Conservation (phyloP, 2,797 vertebrate species). For the Rhynchotus rufescens region DNA sequence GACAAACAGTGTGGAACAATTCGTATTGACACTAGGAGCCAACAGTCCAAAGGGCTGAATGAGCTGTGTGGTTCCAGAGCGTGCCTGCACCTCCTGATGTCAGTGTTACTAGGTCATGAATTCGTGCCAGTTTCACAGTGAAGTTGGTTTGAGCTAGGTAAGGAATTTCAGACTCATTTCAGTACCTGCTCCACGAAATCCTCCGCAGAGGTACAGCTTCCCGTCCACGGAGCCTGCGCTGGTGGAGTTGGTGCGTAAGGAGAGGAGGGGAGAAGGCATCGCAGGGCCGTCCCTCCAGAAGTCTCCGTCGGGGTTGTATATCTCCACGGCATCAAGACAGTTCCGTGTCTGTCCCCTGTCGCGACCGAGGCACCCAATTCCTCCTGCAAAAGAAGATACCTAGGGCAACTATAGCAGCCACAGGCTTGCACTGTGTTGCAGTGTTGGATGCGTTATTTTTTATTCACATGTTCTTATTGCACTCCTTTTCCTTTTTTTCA, state of each 20-base stretch:
- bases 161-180: background rate
- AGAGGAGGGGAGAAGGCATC: slow-evolving; percentile 91
- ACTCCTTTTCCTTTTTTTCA: background rate
- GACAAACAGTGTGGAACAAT: background rate
- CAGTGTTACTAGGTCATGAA: background rate
- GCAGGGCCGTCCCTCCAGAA: slow-evolving; percentile 93
- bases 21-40: slow-evolving; percentile 34
- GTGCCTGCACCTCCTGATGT: background rate
- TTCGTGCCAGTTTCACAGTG: background rate
- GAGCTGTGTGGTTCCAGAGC: background rate
- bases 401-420: background rate
- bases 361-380: slow-evolving; percentile 92
- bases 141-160: background rate
- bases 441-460: background rate
- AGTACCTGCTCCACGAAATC: slow-evolving; percentile 95
- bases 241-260: slow-evolving; percentile 88
- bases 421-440: background rate
- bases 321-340: slow-evolving; percentile 93
- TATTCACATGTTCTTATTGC: background rate
- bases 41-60: slow-evolving; percentile 22
- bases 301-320: slow-evolving; percentile 93
- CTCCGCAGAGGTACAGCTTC: slow-evolving; percentile 95
- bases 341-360: slow-evolving; percentile 93
- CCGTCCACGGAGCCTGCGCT: slow-evolving; percentile 91
- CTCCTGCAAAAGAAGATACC: slow-evolving; percentile 80